Evolutionary conservation across 2,888 invertebrate species (phyloP).

Genomic region (Melinopterus prodromus): DNA sequence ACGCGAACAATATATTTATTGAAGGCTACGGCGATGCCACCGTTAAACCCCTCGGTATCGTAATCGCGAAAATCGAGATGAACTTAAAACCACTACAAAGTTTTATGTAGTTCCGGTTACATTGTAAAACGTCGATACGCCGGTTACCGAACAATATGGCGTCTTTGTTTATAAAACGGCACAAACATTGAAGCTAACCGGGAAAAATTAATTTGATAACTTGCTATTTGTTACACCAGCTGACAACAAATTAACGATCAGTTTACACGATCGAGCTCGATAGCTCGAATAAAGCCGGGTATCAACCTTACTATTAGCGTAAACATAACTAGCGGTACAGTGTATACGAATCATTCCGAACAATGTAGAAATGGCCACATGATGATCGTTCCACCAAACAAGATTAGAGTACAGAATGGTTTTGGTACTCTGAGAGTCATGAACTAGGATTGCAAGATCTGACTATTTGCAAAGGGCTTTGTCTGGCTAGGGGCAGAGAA

Average conservation of each 20-base stretch:
- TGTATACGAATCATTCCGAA: constrained; percentile 4
- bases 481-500: constrained; percentile 9
- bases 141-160: constrained; percentile 12
- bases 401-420: not conserved
- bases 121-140: constrained; percentile 16
- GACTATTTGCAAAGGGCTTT: no score
- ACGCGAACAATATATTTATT: constrained; percentile 14
- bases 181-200: constrained; percentile 6
- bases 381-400: constrained; percentile 11
- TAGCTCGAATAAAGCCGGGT: no score
- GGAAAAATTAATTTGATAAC: not conserved
- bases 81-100: constrained; percentile 22
- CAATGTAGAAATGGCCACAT: not conserved
- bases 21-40: constrained; percentile 28
- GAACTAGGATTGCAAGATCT: constrained; percentile 14
- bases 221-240: not conserved
- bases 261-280: constrained; percentile 10
- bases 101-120: constrained; percentile 26
- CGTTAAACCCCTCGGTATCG: constrained; percentile 25
- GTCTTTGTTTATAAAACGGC: constrained; percentile 13
- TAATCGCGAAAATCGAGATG: constrained; percentile 23
- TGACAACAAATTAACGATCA: constrained; percentile 12
- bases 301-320: no score
- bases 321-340: not conserved
- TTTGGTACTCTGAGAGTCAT: constrained; percentile 6